Base-by-base conservation (phyloP, 2,888 invertebrate genomes). In the Smittia sp. region DNA sequence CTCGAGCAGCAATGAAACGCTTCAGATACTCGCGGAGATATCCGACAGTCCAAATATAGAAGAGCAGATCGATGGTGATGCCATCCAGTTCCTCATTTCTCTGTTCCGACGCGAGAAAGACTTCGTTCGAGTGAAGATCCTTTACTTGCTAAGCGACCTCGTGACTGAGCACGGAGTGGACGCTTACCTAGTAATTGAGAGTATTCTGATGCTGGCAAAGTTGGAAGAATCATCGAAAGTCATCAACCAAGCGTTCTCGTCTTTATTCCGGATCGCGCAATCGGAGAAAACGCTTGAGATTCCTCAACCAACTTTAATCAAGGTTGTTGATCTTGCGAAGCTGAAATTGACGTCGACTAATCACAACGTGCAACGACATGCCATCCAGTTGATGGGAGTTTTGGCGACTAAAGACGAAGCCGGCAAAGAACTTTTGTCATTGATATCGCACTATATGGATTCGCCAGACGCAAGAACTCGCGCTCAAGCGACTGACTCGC, bases 391-490 rank as follows among this genome's bases (percentile, higher is more conserved):
- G 6, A 76, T 83, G 1, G 81, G 81, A 0, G 79, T 80, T 0
- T 78, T 80, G 65, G 79, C 80, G 1, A 78, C 79, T 11, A 76
- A 80, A n/a, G 81, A 84, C 0, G 87, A 89, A 76, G 85, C 87
- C 27, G 86, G 88, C 77, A 82, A 81, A 20, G 84, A 86, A 54
- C 86, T 89, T 75, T 84, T 92, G 7, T 87, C 88, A 77, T 84
- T 95, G 73, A 86, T 97, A n/a, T 89, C 90, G 22, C 90, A 91
- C 76, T 96, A 94, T 81, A 92, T 93, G 62, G 89, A 92, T 81
- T 89, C 91, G 32, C 87, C 93, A 83, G 97, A 97, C 85, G 93
- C 96, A 0, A 86, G 96, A 78, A 96, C 97, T 4, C 86, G 97
- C 41, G 91, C 93, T 76, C 91, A 92, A 80, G 93, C 97, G 0